phyloP scores from a whole-genome alignment of 1,140 invertebrate species.

The Atta colombica region DNA sequence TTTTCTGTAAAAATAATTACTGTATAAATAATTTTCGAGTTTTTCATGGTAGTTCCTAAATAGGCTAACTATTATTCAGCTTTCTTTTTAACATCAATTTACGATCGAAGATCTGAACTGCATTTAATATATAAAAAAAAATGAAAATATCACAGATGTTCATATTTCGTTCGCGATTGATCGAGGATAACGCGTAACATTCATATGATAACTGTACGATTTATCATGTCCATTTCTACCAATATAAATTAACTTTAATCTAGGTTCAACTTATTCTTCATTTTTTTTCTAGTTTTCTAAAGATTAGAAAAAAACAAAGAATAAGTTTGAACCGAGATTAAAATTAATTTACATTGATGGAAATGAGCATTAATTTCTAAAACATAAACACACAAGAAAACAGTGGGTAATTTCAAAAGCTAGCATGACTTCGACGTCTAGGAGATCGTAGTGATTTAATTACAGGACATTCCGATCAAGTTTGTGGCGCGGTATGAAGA shows the following conservation, averaged over 20 bases:
- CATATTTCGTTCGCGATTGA: slow-evolving; percentile 25
- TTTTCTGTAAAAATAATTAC: neutral
- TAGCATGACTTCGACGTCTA: slow-evolving; percentile 11
- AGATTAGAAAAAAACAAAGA: no score
- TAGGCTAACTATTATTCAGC: neutral
- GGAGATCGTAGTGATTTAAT: slow-evolving; percentile 22
- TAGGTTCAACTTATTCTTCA: no score
- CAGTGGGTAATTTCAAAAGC: slow-evolving; percentile 21
- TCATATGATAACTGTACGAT: neutral
- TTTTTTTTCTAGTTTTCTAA: no score
- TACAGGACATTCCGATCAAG: neutral
- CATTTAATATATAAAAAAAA: neutral
- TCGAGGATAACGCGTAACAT: neutral
- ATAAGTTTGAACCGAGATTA: no score
- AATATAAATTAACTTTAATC: no score
- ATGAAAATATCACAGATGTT: neutral
- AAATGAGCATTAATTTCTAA: no score
- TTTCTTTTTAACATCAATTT: neutral
- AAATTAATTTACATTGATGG: no score
- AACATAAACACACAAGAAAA: neutral
- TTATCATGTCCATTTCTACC: no score
- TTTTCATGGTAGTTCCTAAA: neutral
- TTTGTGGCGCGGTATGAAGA: slow-evolving; percentile 16
- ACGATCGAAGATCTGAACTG: neutral
- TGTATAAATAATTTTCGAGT: neutral